These are phyloP conservation scores for Lithophane leautieri DNA, from an alignment of 2,888 invertebrate genomes.

Conservation along the genomic window DNA sequence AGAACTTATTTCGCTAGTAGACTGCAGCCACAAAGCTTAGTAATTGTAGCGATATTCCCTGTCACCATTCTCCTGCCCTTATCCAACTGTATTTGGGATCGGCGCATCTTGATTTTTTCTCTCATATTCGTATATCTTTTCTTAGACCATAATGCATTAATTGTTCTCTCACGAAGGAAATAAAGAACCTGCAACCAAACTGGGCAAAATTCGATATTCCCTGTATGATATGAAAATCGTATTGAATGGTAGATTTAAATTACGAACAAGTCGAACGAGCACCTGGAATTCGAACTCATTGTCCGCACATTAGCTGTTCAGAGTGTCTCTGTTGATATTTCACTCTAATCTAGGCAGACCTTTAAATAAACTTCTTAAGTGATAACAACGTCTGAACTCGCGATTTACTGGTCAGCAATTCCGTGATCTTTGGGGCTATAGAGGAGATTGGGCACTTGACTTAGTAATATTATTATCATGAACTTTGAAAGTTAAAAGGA, in stretches of 20 bases:
- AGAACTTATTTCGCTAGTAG: background rate
- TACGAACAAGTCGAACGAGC: background rate
- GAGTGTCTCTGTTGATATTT: background rate
- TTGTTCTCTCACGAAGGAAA: background rate
- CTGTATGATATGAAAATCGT: too few species aligned
- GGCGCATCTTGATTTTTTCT: background rate
- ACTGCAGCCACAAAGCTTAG: background rate
- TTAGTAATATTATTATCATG: slow-evolving; percentile 14
- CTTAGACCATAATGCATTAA: background rate
- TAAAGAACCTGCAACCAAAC: too few species aligned
- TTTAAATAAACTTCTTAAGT: slow-evolving; percentile 37
- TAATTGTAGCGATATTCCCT: background rate
- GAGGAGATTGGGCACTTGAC: slow-evolving; percentile 7
- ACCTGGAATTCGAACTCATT: background rate
- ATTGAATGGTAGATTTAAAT: background rate
- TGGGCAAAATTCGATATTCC: background rate
- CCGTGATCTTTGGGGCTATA: slow-evolving; percentile 33
- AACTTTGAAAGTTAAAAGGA: slow-evolving; percentile 16
- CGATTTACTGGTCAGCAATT: slow-evolving; percentile 56
- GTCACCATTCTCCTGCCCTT: background rate
- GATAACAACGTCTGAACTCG: slow-evolving; percentile 43
- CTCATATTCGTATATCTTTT: too few species aligned
- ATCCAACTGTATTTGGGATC: too few species aligned
- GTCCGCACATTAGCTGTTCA: background rate
- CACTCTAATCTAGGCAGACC: background rate